Conservation (phyloP, 2,888 invertebrate genomes). For the Platypus cylindrus region DNA sequence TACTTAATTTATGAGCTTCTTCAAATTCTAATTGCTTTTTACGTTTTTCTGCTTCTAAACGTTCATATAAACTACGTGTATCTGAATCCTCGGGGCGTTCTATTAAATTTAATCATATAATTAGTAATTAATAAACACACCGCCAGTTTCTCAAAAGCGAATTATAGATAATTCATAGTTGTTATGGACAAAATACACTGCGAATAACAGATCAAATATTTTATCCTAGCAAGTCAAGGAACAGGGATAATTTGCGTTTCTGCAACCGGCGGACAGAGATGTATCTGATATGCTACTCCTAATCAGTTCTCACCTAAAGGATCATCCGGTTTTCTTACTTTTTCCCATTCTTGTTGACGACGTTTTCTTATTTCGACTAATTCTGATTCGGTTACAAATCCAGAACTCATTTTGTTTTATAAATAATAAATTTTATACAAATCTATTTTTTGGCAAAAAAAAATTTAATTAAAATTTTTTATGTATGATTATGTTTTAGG, state of each 20-base stretch:
- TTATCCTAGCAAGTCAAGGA: too few species aligned
- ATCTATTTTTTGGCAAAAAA: too few species aligned
- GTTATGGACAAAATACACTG: too few species aligned
- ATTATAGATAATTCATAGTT: too few species aligned
- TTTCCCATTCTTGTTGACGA: constrained; percentile 95
- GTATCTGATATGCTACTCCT: too few species aligned
- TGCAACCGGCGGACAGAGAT: too few species aligned
- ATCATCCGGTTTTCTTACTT: constrained; percentile 80
- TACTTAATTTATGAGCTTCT: constrained; percentile 91
- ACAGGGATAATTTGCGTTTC: too few species aligned
- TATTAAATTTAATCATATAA: too few species aligned
- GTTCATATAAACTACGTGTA: constrained; percentile 76
- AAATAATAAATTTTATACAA: too few species aligned
- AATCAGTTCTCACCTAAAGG: constrained; percentile 64
- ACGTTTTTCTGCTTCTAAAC: constrained; percentile 83
- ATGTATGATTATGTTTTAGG: too few species aligned
- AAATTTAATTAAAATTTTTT: too few species aligned
- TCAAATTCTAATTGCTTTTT: constrained; percentile 90
- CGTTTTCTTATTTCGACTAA: constrained; percentile 64
- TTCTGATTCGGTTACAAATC: constrained; percentile 83
- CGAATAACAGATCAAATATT: too few species aligned
- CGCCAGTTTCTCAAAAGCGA: constrained; percentile 7
- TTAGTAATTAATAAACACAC: constrained; percentile 6
- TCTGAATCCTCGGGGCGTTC: constrained; percentile 85
- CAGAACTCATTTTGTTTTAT: constrained; percentile 67